These are phyloP conservation scores for Callionymus lyra DNA, from an alignment of 2,113 vertebrate species.

Conservation along the genomic window DNA sequence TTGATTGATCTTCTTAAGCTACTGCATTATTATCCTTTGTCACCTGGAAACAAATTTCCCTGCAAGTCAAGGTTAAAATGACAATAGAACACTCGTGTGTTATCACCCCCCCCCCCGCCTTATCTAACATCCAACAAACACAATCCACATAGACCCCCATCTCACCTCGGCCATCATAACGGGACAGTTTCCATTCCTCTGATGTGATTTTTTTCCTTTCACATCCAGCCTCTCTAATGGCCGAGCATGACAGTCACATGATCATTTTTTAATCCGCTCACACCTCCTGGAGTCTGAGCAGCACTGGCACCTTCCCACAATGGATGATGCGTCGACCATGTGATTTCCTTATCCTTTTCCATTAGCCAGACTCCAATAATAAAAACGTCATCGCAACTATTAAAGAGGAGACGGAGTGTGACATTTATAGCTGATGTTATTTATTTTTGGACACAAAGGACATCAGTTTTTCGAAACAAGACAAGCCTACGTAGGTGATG, in stretches of 20 bases:
- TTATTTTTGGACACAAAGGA: slow-evolving; percentile 36
- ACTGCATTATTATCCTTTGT: slow-evolving; percentile 10
- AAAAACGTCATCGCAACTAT: slow-evolving; percentile 50
- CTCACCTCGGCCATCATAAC: slow-evolving; percentile 46
- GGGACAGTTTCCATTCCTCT: slow-evolving; percentile 36
- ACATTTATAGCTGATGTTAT: slow-evolving; percentile 45
- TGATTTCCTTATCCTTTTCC: slow-evolving; percentile 52
- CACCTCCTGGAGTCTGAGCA: slow-evolving; percentile 17
- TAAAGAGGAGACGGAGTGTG: slow-evolving; percentile 41
- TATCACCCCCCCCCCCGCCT: not conserved
- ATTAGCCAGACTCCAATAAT: slow-evolving; percentile 50
- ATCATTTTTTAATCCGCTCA: slow-evolving; percentile 9
- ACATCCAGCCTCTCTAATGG: slow-evolving; percentile 16
- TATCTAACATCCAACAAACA: slow-evolving; percentile 14
- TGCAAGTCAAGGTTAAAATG: slow-evolving; percentile 18
- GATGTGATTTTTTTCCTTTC: slow-evolving; percentile 37
- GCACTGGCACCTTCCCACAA: slow-evolving; percentile 13
- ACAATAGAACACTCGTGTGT: not conserved
- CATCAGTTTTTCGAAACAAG: slow-evolving; percentile 26
- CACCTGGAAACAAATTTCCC: not conserved
- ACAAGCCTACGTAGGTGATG: not conserved
- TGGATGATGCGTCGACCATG: slow-evolving; percentile 36
- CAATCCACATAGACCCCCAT: slow-evolving; percentile 17
- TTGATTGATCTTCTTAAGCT: not conserved
- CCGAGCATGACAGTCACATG: not conserved